These are phyloP conservation scores for Arizona elegans DNA, from an alignment of 2,113 vertebrate genomes.

Conservation along the genomic window DNA sequence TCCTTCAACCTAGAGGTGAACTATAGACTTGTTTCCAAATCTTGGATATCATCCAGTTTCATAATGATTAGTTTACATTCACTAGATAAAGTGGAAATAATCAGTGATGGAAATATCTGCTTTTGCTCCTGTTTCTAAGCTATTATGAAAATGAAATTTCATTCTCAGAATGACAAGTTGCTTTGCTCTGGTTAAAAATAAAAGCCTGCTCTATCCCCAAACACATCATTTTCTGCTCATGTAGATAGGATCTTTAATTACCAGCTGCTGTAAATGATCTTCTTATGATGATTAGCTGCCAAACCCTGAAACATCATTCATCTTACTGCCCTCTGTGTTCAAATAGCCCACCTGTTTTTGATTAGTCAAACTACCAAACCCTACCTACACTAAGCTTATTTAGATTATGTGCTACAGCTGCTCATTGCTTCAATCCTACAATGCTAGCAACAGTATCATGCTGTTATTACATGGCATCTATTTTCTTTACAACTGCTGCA, in stretches of 20 bases:
- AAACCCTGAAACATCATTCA: conserved; percentile 38
- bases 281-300: conserved; percentile 58
- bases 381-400: conserved; percentile 37
- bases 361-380: conserved; percentile 57
- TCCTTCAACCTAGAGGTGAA: background rate
- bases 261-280: conserved; percentile 67
- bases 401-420: conserved; percentile 34
- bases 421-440: conserved; percentile 2
- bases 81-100: conserved; percentile 21
- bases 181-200: conserved; percentile 28
- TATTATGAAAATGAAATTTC: conserved; percentile 13
- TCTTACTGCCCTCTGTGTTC: conserved; percentile 60
- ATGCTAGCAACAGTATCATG: conserved; percentile 5
- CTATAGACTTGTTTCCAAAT: background rate
- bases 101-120: background rate
- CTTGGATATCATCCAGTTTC: background rate
- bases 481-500: conserved; percentile 5
- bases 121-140: conserved; percentile 14
- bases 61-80: background rate
- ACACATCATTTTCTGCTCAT: conserved; percentile 45
- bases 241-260: conserved; percentile 63
- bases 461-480: conserved; percentile 24
- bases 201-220: conserved; percentile 36
- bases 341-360: conserved; percentile 67
- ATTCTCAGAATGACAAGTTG: conserved; percentile 32